These are phyloP conservation scores for Agrilus biguttatus DNA, from an alignment of 2,888 invertebrate species.

Conservation along the genomic window DNA sequence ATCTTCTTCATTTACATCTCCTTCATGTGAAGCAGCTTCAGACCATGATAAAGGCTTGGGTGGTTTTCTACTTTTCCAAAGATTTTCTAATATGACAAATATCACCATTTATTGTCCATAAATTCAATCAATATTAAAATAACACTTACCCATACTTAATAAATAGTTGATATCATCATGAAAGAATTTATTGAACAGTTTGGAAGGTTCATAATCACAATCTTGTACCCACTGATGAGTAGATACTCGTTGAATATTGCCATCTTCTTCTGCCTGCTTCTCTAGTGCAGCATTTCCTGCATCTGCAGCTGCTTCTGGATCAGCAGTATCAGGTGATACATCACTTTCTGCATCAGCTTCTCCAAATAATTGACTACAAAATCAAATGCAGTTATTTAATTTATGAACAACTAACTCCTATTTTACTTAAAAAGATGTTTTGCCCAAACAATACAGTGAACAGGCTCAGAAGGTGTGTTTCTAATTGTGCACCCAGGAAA, in stretches of 20 bases:
- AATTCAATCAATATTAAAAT: too few species aligned
- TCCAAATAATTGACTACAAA: constrained; percentile 83
- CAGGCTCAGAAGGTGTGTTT: constrained; percentile 97
- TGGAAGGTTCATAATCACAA: constrained; percentile 65
- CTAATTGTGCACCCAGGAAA: constrained; percentile 98
- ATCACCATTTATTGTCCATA: too few species aligned
- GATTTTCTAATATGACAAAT: constrained; percentile 38
- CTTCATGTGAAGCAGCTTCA: constrained; percentile 23
- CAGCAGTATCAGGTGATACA: constrained; percentile 93
- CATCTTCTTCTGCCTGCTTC: constrained; percentile 24
- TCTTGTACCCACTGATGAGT: constrained; percentile 84
- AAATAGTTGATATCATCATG: constrained; percentile 89
- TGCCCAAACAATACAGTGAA: constrained; percentile 99
- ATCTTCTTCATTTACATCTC: constrained; percentile 13
- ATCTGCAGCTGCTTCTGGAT: constrained; percentile 74
- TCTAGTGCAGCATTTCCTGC: constrained; percentile 47
- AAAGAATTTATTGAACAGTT: constrained; percentile 87
- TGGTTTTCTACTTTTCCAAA: constrained; percentile 84
- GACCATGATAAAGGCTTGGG: constrained; percentile 71
- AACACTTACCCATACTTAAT: constrained; percentile 56
- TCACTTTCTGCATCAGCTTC: constrained; percentile 94
- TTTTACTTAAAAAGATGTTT: constrained; percentile 91
- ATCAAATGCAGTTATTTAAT: background rate
- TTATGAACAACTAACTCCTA: background rate
- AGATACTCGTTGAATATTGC: constrained; percentile 44